Conservation (phyloP, 2,888 invertebrate genomes). For the Ptycholaimellus sp. region DNA sequence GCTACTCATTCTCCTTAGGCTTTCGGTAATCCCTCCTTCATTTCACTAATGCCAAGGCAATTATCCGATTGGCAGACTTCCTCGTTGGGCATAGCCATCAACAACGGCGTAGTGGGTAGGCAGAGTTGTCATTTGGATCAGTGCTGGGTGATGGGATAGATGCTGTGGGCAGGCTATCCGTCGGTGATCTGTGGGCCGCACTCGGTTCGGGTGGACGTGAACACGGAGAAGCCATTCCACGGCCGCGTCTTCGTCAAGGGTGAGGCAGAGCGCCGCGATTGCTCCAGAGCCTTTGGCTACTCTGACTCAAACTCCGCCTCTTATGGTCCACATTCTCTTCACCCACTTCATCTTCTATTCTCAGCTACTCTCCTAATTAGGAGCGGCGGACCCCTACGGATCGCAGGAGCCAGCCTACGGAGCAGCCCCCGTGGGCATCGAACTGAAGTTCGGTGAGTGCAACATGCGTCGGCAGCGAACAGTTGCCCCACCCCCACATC, state of each 20-base stretch:
- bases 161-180: constrained; percentile 4
- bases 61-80: no score
- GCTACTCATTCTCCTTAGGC: no score
- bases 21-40: no score
- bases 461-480: constrained; percentile 8
- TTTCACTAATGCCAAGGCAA: no score
- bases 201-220: constrained; percentile 4
- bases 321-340: no score
- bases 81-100: constrained; percentile 3
- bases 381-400: neutral
- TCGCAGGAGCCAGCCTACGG: neutral
- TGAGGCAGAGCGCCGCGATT: constrained; percentile 3
- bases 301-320: neutral
- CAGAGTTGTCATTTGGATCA: neutral
- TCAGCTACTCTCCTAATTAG: no score
- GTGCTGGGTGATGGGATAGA: neutral
- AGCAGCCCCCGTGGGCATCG: constrained; percentile 3
- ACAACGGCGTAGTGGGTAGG: constrained; percentile 4
- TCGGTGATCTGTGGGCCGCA: constrained; percentile 7
- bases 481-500: neutral
- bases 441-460: constrained; percentile 7
- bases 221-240: constrained; percentile 5
- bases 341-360: no score
- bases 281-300: constrained; percentile 1
- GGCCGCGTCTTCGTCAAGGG: constrained; percentile 7